A percentile compares a stretch with the other conserved stretches of the same genome.
phyloP scores from a whole-genome alignment of 2,888 invertebrate species.

The Hypercompe scribonia region DNA sequence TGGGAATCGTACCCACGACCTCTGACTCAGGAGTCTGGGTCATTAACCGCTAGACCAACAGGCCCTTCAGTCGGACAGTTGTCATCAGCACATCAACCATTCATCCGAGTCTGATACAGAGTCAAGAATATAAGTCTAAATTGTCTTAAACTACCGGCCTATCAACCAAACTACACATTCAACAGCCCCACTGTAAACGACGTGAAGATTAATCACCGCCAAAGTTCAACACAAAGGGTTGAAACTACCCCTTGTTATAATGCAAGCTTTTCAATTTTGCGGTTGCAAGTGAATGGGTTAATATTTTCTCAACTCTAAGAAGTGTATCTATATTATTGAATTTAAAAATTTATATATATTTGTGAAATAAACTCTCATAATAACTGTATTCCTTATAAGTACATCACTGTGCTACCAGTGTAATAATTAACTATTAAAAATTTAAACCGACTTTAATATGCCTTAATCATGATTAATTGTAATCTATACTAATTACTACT shows the following conservation, averaged over 20 bases:
- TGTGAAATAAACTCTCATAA: background rate
- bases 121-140: background rate
- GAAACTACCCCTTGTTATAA: conserved; percentile 19
- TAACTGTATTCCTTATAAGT: background rate
- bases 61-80: background rate
- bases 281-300: conserved; percentile 18
- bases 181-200: conserved; percentile 22
- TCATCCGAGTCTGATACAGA: background rate
- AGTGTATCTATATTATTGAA: background rate
- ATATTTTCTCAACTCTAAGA: conserved; percentile 13
- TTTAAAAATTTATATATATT: background rate
- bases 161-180: conserved; percentile 9
- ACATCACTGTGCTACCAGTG: no score
- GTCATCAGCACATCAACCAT: background rate
- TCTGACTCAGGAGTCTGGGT: no score
- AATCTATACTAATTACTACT: no score
- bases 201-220: conserved; percentile 30
- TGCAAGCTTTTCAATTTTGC: conserved; percentile 19
- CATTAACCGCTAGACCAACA: no score
- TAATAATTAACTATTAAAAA: no score
- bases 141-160: background rate
- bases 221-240: conserved; percentile 21
- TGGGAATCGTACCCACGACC: no score
- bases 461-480: no score
- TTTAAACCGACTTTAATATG: no score